Conservation (phyloP, 2,797 vertebrate genomes). For the Eremophila alpestris region DNA sequence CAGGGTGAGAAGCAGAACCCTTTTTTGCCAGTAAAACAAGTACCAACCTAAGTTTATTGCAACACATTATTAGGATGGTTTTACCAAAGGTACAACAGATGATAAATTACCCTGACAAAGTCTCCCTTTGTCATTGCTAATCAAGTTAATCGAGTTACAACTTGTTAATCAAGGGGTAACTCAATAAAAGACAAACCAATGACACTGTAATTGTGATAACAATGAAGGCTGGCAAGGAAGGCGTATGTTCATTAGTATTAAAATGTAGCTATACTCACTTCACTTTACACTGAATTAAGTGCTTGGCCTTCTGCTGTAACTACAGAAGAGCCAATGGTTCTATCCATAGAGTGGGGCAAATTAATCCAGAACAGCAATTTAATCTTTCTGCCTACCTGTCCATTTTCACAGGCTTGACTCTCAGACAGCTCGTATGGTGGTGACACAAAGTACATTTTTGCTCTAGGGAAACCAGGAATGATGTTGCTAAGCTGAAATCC, state of each 20-base stretch:
- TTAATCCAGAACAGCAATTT: background rate
- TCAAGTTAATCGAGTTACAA: constrained; percentile 62
- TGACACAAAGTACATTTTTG: constrained; percentile 95
- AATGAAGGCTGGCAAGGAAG: constrained; percentile 58
- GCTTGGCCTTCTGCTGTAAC: constrained; percentile 9
- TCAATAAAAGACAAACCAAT: constrained; percentile 69
- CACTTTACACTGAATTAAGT: constrained; percentile 1
- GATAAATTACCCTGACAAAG: constrained; percentile 63
- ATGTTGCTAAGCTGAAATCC: constrained; percentile 99
- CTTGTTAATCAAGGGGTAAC: constrained; percentile 73
- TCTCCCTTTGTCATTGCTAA: constrained; percentile 72
- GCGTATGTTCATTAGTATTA: constrained; percentile 25
- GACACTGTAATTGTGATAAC: constrained; percentile 69
- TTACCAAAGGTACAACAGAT: constrained; percentile 69
- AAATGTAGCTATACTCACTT: background rate
- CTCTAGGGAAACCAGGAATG: constrained; percentile 96
- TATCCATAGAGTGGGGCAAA: background rate
- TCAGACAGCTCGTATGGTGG: constrained; percentile 93
- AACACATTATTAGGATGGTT: constrained; percentile 34
- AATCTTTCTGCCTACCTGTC: constrained; percentile 84
- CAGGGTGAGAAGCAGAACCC: constrained; percentile 14
- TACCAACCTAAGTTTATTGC: constrained; percentile 53
- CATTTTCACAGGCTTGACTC: constrained; percentile 94
- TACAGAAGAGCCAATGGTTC: background rate
- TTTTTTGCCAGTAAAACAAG: constrained; percentile 54